phyloP scores from a whole-genome alignment of 1,140 invertebrate genomes.

The Bicyclus anynana region DNA sequence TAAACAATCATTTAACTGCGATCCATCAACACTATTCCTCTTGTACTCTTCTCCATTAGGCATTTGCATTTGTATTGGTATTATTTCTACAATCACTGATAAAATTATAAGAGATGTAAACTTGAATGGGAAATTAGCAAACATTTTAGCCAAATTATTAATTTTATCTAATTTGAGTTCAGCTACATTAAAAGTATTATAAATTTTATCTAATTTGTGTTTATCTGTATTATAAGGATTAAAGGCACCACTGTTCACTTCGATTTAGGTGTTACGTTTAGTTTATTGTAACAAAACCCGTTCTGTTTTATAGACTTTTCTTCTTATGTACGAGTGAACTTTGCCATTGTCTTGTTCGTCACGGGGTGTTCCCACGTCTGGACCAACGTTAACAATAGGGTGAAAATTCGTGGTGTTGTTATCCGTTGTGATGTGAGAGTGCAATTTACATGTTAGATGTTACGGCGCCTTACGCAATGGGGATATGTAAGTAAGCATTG shows the following conservation, averaged over 20 bases:
- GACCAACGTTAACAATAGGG: conserved; percentile 63
- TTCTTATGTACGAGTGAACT: conserved; percentile 72
- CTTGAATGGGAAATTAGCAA: conserved; percentile 6
- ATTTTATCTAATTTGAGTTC: conserved; percentile 6
- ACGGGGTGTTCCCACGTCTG: conserved; percentile 60
- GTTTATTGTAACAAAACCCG: conserved; percentile 43
- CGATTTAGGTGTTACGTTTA: conserved; percentile 51
- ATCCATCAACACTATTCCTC: conserved; percentile 46
- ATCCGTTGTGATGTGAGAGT: conserved; percentile 52
- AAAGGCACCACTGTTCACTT: conserved; percentile 27
- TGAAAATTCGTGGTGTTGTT: conserved; percentile 67
- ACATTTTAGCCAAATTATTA: conserved; percentile 20
- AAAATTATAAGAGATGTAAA: conserved; percentile 31
- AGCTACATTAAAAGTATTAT: conserved; percentile 11
- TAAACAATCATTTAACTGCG: conserved; percentile 74
- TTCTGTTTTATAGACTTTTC: conserved; percentile 68
- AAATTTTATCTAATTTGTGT: conserved; percentile 7
- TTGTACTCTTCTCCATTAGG: conserved; percentile 54
- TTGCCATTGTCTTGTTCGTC: conserved; percentile 70
- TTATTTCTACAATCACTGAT: conserved; percentile 38
- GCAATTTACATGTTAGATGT: conserved; percentile 42
- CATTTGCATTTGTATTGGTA: conserved; percentile 57
- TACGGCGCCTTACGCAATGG: conserved; percentile 32
- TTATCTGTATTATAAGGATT: background rate
- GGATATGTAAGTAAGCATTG: background rate